Base-by-base conservation (phyloP, 2,888 invertebrate genomes). In the Xestia rhomboidea region DNA sequence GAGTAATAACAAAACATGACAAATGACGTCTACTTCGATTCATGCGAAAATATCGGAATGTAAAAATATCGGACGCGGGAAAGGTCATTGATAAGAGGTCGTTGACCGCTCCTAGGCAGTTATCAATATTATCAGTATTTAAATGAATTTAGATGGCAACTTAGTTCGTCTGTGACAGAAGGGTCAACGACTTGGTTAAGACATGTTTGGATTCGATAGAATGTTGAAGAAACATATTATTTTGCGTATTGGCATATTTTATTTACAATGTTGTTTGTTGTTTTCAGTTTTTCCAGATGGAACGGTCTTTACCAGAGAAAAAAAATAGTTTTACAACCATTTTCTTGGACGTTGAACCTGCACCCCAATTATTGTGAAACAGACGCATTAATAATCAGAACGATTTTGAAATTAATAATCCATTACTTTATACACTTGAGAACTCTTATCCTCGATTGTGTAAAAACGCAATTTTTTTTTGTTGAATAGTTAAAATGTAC, bases 71-170 rank as follows among this genome's bases (percentile, higher is more conserved):
- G 83, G 82, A 73, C 82, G 64, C 34, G 41, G 38, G 51, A 81
- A 89, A 89, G 89, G 90, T 90, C 85, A 83, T 46, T 76, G 91
- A 91, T 91, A 91, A 85, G 51, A 41, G 89, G 86, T 85, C 86
- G 71, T 84, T 86, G 90, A 88, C 86, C 88, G 79, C 82, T 86
- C 79, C 87, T 89, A 88, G 82, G 77, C 68, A 49, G 77, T 88
- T 88, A 84, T 89, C 89, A 84, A 84, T 82, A 83, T 83, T 90
- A 90, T 90, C 90, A 79, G 84, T 85, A 87, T 89, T 88, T 81
- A 89, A 87, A 88, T 87, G 80, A 84, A 82, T 84, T 89, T 88
- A 88, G 86, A 83, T 81, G 88, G 77, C 80, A 84, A 77, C 54
- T 81, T 74, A 77, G 78, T 80, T 71, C 64, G 71, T 79, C 67